Evolutionary conservation across 2,797 vertebrate genomes (phyloP), one percentile per base, ranked within the genome.

Genomic region (Onychomys arenicola): DNA sequence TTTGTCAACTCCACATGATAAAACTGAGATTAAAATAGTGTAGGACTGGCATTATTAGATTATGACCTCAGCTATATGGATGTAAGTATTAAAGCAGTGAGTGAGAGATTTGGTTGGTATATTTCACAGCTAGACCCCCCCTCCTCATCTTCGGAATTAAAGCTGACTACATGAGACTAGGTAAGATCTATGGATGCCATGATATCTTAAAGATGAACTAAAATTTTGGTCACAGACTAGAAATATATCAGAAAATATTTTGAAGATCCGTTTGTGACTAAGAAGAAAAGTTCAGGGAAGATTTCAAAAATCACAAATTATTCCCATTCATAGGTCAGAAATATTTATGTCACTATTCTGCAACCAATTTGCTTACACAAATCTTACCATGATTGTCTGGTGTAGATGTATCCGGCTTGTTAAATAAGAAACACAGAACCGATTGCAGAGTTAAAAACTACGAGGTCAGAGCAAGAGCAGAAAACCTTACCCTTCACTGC

Each of bases 271-370:
- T 4, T 37, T 52, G 43, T 69, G 19, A 95, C 90, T 90, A 63
- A 16, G 40, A 49, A 27, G 6, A 69, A 1, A 75, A 32, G 23
- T 46, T 75, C n/a, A 91, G 3, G 2, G 83, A 95, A 81, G 13
- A 2, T 65, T 73, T 85, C 40, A 84, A 95, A 37, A 89, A 91
- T 7, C 71, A 86, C 5, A 76, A 46, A 40, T 83, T 93, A 17
- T 96, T 95, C 43, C 75, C 89, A 76, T 80, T 92, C n/a, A 6
- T 89, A 94, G 21, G 25, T 80, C 32, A 83, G 32, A 8, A 89
- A 76, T 8, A 89, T 32, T 86, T 61, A 57, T 49, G 14, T 73
- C 17, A 23, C 29, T 73, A 32, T 90, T 57, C 55, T 89, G 8
- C 2, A 94, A 43, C 61, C 13, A 40, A 12, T 23, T 2, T 81